Base-by-base conservation (phyloP, 2,888 invertebrate genomes). In the Cyclophora punctaria region DNA sequence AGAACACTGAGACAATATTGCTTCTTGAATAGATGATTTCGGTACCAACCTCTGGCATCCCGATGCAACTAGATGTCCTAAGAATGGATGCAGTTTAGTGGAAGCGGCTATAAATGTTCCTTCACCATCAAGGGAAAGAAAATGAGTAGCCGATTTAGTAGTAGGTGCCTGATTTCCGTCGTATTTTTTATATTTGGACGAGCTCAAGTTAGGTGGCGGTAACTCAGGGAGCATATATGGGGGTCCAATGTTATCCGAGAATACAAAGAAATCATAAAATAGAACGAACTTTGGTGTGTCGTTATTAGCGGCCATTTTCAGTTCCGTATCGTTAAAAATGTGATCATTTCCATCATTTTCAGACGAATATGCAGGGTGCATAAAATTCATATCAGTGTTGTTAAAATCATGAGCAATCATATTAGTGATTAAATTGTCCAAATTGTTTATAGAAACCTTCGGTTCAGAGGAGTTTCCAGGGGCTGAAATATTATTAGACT, bases 41-140 rank as follows among this genome's bases (percentile, higher is more conserved):
- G 85, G 83, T 35, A 63, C 66, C 53, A 74, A 55, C 47, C 72
- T 69, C 60, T 73, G 74, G 52, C 71, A 78, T 7, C 69, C 75
- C 46, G 66, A 63, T 1, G 73, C 61, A 34, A 83, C 59, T 45
- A 87, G 53, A 52, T 75, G 66, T 7, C 68, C 69, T 48, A 87
- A 67, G 52, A 86, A 77, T 5, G 80, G 83, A 62, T 87, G 84
- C 34, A 71, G 58, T 35, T 59, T 69, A 2, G 74, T 64, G 3
- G 80, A 66, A 34, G 81, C 75, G 35, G 86, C 77, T 3, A 86
- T 58, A 58, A 86, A 85, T n/a, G 56, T 52, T 3, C 86, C 86
- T 45, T 79, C 78, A n/a, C 69, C 56, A 44, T 73, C 73, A 7
- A 86, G 60, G 6, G 80, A 72, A 0, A 84, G 64, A 46, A 80